A percentile compares a stretch with the other conserved stretches of the same genome.
Evolutionary conservation across 2,888 invertebrate genomes (phyloP).

Genomic region (Diarsia dahlii): DNA sequence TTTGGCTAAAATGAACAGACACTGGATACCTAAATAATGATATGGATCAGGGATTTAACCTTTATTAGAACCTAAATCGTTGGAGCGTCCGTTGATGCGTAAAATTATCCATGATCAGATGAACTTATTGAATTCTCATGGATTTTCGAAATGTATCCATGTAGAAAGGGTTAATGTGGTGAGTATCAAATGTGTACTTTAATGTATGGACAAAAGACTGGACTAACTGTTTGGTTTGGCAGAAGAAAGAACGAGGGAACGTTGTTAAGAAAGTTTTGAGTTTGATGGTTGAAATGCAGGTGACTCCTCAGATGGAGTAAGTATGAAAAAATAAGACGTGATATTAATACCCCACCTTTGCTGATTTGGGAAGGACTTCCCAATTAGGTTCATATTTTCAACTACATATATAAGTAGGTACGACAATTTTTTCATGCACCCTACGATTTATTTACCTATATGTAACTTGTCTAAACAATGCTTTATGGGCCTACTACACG

Average conservation of each 20-base stretch:
- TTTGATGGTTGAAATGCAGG: no score
- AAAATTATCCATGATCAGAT: constrained; percentile 41
- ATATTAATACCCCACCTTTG: no score
- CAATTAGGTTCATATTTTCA: not conserved
- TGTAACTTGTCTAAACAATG: not conserved
- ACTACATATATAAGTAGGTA: not conserved
- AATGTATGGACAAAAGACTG: not conserved
- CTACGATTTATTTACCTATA: not conserved
- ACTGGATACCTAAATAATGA: constrained; percentile 33
- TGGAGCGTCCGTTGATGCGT: constrained; percentile 41
- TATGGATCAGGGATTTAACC: constrained; percentile 38
- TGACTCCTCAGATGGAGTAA: no score
- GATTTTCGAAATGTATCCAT: constrained; percentile 31
- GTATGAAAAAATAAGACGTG: no score
- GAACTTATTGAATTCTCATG: constrained; percentile 47
- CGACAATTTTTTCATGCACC: no score
- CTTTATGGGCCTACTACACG: no score
- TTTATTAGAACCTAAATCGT: constrained; percentile 49
- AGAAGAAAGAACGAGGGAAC: not conserved
- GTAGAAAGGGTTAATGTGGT: constrained; percentile 29
- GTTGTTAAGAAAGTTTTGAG: not conserved
- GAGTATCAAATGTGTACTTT: not conserved
- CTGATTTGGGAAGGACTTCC: not conserved
- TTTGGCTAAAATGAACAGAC: constrained; percentile 9
- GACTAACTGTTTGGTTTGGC: no score